Evolutionary conservation across 1,140 invertebrate genomes (phyloP).

Genomic region (Amyelois transitella): DNA sequence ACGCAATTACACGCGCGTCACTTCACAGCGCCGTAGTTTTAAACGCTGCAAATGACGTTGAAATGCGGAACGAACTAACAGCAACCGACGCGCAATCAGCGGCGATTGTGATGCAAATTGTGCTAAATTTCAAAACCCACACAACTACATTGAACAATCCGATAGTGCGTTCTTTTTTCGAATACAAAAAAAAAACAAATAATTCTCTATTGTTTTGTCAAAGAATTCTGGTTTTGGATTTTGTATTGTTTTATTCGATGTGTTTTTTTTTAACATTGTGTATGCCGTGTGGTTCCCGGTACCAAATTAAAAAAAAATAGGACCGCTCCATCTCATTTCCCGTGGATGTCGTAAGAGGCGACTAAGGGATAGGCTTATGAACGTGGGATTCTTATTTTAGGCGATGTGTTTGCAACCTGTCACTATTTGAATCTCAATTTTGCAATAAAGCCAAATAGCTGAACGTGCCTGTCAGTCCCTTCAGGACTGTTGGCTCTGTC

Average conservation of each 20-base stretch:
- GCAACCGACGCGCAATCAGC: neutral
- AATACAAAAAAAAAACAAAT: neutral
- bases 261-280: neutral
- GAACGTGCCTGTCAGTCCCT: too few species aligned
- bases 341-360: too few species aligned
- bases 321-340: too few species aligned
- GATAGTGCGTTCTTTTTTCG: neutral
- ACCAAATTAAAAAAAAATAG: too few species aligned
- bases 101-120: neutral
- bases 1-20: neutral
- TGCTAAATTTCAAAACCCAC: neutral
- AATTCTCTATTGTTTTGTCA: neutral
- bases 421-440: too few species aligned
- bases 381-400: too few species aligned
- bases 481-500: too few species aligned
- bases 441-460: too few species aligned
- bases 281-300: neutral
- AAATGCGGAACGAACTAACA: neutral
- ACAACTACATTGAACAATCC: neutral
- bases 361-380: too few species aligned
- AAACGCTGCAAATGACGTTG: neutral
- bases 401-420: too few species aligned
- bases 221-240: neutral
- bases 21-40: neutral
- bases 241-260: neutral